Conservation (phyloP, 2,113 vertebrate species). For the Chloropsis hardwickii region DNA sequence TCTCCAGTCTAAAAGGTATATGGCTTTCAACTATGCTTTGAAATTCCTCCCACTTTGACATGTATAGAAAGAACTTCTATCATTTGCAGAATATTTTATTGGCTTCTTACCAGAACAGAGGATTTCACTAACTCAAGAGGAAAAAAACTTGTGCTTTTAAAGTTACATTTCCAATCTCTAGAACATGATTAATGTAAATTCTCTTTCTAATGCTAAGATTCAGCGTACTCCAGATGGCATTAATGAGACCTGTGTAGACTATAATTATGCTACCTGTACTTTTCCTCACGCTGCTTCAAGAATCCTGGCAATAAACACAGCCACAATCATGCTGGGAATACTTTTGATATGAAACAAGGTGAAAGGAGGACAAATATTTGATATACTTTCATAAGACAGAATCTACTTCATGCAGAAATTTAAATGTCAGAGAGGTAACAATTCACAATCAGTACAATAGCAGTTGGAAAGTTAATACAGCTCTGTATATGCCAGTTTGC, state of each 20-base stretch:
- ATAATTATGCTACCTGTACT: background rate
- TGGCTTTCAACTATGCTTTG: background rate
- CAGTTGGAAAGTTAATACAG: background rate
- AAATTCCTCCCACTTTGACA: background rate
- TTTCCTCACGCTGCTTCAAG: background rate
- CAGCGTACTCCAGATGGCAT: background rate
- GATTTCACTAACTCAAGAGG: background rate
- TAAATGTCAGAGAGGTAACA: background rate
- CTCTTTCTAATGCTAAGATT: background rate
- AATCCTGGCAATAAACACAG: background rate
- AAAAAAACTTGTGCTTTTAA: background rate
- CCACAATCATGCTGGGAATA: background rate
- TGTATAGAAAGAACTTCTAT: background rate
- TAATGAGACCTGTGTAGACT: background rate
- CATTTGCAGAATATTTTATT: background rate
- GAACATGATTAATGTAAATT: background rate
- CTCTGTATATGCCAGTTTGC: background rate
- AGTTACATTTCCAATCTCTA: background rate
- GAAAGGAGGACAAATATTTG: constrained; percentile 5
- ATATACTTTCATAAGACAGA: background rate
- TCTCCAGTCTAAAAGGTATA: background rate
- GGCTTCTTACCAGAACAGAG: background rate
- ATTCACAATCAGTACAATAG: background rate
- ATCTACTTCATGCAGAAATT: background rate
- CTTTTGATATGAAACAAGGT: background rate